Evolutionary conservation across 2,113 vertebrate genomes (phyloP).

Genomic region (Strigops habroptila): DNA sequence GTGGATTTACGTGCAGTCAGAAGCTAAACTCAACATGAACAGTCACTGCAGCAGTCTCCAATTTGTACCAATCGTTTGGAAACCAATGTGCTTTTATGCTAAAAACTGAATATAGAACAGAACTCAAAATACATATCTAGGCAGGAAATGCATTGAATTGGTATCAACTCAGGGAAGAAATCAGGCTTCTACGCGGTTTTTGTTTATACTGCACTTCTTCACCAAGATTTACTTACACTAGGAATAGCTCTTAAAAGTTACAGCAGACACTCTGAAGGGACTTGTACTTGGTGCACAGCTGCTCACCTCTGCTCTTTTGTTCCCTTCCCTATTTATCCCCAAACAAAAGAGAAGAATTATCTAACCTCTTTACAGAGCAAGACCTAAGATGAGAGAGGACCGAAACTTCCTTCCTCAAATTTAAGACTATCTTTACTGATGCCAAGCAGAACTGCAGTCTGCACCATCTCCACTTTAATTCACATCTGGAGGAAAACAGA

Average conservation of each 20-base stretch:
- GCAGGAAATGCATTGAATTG: not conserved
- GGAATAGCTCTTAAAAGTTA: not conserved
- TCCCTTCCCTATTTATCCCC: not conserved
- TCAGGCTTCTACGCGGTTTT: not conserved
- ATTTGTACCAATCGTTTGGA: not conserved
- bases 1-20: not conserved
- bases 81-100: not conserved
- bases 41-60: not conserved
- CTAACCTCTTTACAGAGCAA: not conserved
- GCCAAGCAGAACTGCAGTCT: not conserved
- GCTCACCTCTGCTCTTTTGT: not conserved
- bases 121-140: not conserved
- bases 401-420: not conserved
- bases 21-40: not conserved
- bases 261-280: not conserved
- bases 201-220: not conserved
- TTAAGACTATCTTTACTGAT: not conserved
- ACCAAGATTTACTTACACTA: not conserved
- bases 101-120: not conserved
- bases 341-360: not conserved
- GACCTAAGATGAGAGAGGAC: not conserved
- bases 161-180: not conserved
- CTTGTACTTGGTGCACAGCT: accelerated
- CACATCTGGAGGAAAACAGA: not conserved
- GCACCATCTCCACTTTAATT: not conserved